Base-by-base conservation (phyloP, 2,797 vertebrate genomes). In the Trematomus bernacchii region DNA sequence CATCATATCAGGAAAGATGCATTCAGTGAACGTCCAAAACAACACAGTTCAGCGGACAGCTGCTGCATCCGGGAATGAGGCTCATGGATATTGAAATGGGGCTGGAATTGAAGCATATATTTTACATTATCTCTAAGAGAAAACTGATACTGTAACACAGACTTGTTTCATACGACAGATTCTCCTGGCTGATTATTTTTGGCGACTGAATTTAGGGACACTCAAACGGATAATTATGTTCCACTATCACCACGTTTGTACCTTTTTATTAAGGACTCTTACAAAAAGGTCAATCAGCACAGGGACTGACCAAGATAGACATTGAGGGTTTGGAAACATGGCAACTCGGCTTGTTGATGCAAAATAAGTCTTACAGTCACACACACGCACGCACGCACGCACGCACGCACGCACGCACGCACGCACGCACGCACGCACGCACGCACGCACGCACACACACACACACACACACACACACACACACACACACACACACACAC, bases 171-270 rank as follows among this genome's bases (percentile, higher is more conserved):
- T 37, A 37, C 0, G 33, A 8, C 33, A 8, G 40, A 54, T 43
- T 42, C 10, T 61, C 16, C 21, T n/a, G n/a, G 19, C 47, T 50
- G 44, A 19, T 73, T 52, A 21, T 54, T 33, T 50, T 80, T 7
- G 54, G 58, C 51, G 76, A 23, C 40, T 46, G 37, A 75, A 30
- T 37, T 54, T 27, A 23, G 40, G 23, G 27, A 63, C 44, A 27
- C 33, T 76, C 37, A 37, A 78, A 62, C 55, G 58, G 58, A 53
- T 21, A 70, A 73, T 70, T 42, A 77, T 50, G 6, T 7, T 18
- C 11, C 23, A 70, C 64, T 77, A 13, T 76, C 61, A 61, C n/a
- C 33, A n/a, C 61, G 12, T 68, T 68, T 73, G 43, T 16, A 8
- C 33, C 21, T 33, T 57, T 69, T 27, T 27, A 27, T 1, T 46